Percentiles rank a stretch among this genome's conserved stretches.
Conservation (phyloP, 2,888 invertebrate genomes). For the Scrobipalpa atriplicella region DNA sequence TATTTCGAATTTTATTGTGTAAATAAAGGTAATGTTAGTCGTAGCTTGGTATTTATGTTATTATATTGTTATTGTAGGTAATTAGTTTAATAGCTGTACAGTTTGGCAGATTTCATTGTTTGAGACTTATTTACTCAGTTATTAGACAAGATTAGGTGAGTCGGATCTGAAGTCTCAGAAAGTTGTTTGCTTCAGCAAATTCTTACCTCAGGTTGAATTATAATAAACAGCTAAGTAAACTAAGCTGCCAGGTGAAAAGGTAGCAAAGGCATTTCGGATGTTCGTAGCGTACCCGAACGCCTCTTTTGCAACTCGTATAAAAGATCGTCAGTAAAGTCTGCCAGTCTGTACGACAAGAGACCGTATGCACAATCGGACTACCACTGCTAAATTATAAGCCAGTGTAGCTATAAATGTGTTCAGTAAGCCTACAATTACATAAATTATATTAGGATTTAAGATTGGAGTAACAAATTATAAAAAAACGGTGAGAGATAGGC, state of each 20-base stretch:
- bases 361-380: slow-evolving; percentile 16
- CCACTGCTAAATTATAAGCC: slow-evolving; percentile 12
- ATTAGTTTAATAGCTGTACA: not conserved
- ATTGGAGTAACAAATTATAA: slow-evolving; percentile 7
- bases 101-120: not conserved
- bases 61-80: slow-evolving; percentile 41
- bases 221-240: no score
- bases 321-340: slow-evolving; percentile 1
- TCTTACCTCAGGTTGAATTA: no score
- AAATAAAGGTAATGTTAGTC: slow-evolving; percentile 47
- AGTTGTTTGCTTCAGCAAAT: no score
- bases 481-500: slow-evolving; percentile 2
- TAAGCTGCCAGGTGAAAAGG: no score
- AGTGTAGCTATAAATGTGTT: slow-evolving; percentile 23
- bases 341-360: not conserved
- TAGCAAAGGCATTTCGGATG: no score
- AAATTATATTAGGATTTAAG: slow-evolving; percentile 11
- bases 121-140: not conserved
- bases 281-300: no score
- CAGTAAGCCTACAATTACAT: slow-evolving; percentile 18
- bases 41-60: slow-evolving; percentile 54
- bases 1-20: slow-evolving; percentile 58
- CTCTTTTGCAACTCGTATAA: not conserved
- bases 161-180: not conserved
- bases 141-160: not conserved